Evolutionary conservation across 2,888 invertebrate genomes (phyloP).

Genomic region (Rhagonycha fulva): DNA sequence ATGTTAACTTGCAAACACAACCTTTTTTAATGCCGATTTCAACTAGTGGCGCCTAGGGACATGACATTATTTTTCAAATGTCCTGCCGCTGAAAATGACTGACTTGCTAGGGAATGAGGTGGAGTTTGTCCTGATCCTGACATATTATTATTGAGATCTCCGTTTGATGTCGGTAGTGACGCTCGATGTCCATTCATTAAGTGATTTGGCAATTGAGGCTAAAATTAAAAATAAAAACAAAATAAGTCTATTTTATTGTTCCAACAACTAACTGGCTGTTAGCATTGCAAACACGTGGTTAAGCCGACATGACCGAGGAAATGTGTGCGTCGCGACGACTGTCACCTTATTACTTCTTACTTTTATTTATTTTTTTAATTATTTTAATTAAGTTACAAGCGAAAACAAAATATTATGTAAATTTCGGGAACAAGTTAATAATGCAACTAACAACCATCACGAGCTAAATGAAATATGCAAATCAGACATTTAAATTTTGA

Average conservation of each 20-base stretch:
- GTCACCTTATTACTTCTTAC: background rate
- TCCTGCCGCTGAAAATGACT: slow-evolving; percentile 60
- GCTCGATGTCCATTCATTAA: slow-evolving; percentile 61
- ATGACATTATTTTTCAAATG: slow-evolving; percentile 55
- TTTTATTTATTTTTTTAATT: too few relatives aligned
- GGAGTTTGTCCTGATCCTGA: slow-evolving; percentile 56
- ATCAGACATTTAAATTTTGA: background rate
- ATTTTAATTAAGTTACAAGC: background rate
- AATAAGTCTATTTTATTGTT: background rate
- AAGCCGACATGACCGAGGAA: too few relatives aligned
- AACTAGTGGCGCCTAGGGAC: slow-evolving; percentile 67
- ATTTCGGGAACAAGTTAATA: background rate
- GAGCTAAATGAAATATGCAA: background rate
- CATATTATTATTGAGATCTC: slow-evolving; percentile 74
- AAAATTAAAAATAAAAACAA: slow-evolving; percentile 26
- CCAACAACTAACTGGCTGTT: background rate
- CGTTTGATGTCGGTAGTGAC: slow-evolving; percentile 54
- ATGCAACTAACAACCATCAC: background rate
- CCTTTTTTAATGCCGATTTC: slow-evolving; percentile 55
- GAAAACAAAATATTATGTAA: background rate
- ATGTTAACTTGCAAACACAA: slow-evolving; percentile 2
- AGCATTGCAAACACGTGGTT: background rate
- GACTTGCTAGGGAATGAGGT: slow-evolving; percentile 52
- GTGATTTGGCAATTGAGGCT: slow-evolving; percentile 51
- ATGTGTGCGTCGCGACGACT: too few relatives aligned